Evolutionary conservation across 2,113 vertebrate genomes (phyloP).

Genomic region (Etia nguti): DNA sequence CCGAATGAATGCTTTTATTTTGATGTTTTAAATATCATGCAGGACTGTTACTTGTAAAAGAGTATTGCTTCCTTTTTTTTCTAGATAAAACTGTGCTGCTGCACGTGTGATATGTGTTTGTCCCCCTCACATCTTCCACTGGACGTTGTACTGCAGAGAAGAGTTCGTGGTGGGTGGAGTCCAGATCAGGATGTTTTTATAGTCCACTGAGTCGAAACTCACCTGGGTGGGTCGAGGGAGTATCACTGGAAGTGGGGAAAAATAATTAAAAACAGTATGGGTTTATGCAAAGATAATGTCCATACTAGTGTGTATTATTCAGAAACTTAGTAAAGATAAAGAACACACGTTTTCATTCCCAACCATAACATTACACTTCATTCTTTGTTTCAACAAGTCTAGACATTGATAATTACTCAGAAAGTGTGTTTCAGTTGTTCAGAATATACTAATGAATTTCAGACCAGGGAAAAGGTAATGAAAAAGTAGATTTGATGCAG

Average conservation of each 20-base stretch:
- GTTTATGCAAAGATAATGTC: not conserved
- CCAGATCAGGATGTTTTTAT: slow-evolving; percentile 67
- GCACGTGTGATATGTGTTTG: not conserved
- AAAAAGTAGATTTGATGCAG: not conserved
- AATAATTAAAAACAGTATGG: not conserved
- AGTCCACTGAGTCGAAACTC: slow-evolving; percentile 69
- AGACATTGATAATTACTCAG: not conserved
- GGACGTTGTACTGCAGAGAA: slow-evolving; percentile 49
- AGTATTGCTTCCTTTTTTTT: not conserved
- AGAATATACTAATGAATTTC: not conserved
- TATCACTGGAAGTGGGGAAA: not conserved
- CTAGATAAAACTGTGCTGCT: not conserved
- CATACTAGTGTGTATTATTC: not conserved
- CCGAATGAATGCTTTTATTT: not conserved
- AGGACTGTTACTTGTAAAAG: not conserved
- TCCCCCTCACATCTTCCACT: slow-evolving; percentile 74
- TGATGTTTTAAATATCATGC: not conserved
- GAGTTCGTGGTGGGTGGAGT: not conserved
- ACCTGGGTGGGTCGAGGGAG: slow-evolving; percentile 39
- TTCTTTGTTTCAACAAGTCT: not conserved
- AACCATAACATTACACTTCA: not conserved
- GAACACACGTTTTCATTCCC: not conserved
- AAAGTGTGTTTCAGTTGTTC: not conserved
- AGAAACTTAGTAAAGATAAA: not conserved
- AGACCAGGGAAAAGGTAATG: not conserved